Evolutionary conservation across 64 coral and sea anemone genomes (phyloP), one percentile per base, ranked within the genome.

Genomic region (Astreopora myriophthalma): DNA sequence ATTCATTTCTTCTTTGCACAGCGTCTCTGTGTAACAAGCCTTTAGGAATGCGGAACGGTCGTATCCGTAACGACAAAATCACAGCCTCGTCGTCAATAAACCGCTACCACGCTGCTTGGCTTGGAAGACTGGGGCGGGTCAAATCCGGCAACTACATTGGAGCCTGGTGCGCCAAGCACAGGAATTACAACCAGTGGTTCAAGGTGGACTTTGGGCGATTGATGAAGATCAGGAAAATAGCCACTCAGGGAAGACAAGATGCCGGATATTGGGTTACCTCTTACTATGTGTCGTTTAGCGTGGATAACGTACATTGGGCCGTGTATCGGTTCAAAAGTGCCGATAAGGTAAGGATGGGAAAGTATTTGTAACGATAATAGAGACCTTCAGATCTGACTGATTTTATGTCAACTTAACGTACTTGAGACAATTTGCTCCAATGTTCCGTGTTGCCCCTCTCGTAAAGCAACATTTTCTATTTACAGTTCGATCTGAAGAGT

Each of bases 131-230:
- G 68, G 70, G 30, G 6, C 67, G 63, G 36, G 79, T 16, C 9
- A 89, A 88, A 31, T 22, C 85, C 27, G 87, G 87, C 0, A 51
- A 48, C 13, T 25, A 74, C 22, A 88, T 89, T 9, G 92, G 86
- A 0, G 92, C 86, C 1, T 94, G 92, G 92, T 67, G 75, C 26
- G 51, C 91, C 28, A 93, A 70, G 51, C 61, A 93, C 17, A 93
- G 68, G 46, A 96, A 96, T 31, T 49, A 87, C 36, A 48, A 86
- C 22, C 95, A 96, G 36, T 96, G 95, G 95, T 89, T 96, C n/a
- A 93, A 89, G 46, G 74, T 96, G 4, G 95, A 96, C 79, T 96
- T 96, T 52, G 51, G 68, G 70, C 69, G 91, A 8, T 34, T 68
- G 29, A 92, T 96, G 44, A 97, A 74, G 64, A 48, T 94, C 28